phyloP scores from a whole-genome alignment of 1,140 invertebrate species.

The Monomorium pharaonis region DNA sequence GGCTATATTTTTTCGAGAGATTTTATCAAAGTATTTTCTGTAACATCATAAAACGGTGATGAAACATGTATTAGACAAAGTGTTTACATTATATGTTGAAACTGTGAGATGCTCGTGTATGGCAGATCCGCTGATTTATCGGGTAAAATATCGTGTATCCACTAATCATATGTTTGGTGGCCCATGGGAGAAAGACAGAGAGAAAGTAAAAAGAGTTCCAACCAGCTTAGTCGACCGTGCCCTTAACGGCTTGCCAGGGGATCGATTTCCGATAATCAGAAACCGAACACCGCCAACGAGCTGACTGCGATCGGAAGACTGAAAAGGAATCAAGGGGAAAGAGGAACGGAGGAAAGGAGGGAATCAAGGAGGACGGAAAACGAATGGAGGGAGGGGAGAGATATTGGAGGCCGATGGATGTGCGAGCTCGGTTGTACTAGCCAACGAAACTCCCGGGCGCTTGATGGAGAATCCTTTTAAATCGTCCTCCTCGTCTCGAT shows the following conservation, averaged over 20 bases:
- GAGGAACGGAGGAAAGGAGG: conserved; percentile 26
- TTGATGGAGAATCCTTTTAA: conserved; percentile 59
- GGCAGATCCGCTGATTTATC: not conserved
- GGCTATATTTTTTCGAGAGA: not conserved
- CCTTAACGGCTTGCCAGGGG: conserved; percentile 68
- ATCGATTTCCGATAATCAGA: conserved; percentile 79
- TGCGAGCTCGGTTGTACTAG: conserved; percentile 50
- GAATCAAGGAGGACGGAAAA: conserved; percentile 31
- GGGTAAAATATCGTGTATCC: conserved; percentile 35
- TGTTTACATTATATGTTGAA: not conserved
- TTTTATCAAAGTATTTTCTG: not conserved
- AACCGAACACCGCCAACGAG: conserved; percentile 74
- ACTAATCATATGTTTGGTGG: conserved; percentile 44
- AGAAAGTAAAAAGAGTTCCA: conserved; percentile 22
- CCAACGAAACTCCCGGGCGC: conserved; percentile 45
- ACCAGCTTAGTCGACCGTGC: conserved; percentile 67
- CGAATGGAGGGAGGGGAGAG: not conserved
- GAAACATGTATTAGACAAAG: not conserved
- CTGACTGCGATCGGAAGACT: conserved; percentile 62
- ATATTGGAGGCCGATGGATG: conserved; percentile 51
- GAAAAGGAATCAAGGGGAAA: conserved; percentile 57
- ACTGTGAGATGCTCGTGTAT: not conserved
- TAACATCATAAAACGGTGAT: not conserved
- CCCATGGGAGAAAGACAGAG: not conserved
- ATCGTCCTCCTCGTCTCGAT: conserved; percentile 43